Evolutionary conservation across 1,140 invertebrate genomes (phyloP).

Genomic region (Orius insidiosus): DNA sequence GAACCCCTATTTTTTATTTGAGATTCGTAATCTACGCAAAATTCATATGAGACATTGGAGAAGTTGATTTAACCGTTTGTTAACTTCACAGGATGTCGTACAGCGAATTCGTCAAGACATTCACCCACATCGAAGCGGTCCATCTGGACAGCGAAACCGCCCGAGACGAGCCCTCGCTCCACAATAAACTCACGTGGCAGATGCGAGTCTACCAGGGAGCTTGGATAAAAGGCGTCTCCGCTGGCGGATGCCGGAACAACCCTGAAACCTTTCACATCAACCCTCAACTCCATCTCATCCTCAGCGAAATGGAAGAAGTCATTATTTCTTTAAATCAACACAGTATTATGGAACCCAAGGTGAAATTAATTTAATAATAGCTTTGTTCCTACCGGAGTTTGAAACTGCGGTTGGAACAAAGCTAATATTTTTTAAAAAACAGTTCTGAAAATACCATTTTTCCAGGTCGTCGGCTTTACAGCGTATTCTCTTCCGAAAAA

Average conservation of each 20-base stretch:
- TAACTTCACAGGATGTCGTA: conserved; percentile 71
- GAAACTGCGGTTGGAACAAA: too few relatives aligned
- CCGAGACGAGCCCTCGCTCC: conserved; percentile 61
- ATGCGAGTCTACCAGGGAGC: conserved; percentile 67
- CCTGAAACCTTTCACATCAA: conserved; percentile 87
- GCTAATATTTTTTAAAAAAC: background rate
- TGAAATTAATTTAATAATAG: too few relatives aligned
- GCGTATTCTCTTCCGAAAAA: conserved; percentile 64
- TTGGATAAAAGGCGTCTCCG: conserved; percentile 78
- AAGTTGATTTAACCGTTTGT: too few relatives aligned
- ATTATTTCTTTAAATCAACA: conserved; percentile 80
- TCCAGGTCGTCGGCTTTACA: conserved; percentile 75
- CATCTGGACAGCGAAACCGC: conserved; percentile 76
- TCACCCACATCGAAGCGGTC: conserved; percentile 68
- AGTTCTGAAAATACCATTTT: conserved; percentile 4
- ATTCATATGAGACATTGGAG: too few relatives aligned
- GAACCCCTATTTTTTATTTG: too few relatives aligned
- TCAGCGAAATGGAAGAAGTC: conserved; percentile 69
- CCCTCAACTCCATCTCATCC: conserved; percentile 65
- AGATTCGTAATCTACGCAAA: too few relatives aligned
- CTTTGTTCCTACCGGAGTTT: conserved; percentile 5
- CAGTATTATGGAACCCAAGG: conserved; percentile 77
- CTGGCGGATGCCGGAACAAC: conserved; percentile 81
- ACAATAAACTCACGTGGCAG: conserved; percentile 65
- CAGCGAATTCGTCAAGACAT: conserved; percentile 66